Evolutionary conservation across 2,113 vertebrate genomes (phyloP), one percentile per base, ranked within the genome.

Genomic region (Coregonus clupeaformis): DNA sequence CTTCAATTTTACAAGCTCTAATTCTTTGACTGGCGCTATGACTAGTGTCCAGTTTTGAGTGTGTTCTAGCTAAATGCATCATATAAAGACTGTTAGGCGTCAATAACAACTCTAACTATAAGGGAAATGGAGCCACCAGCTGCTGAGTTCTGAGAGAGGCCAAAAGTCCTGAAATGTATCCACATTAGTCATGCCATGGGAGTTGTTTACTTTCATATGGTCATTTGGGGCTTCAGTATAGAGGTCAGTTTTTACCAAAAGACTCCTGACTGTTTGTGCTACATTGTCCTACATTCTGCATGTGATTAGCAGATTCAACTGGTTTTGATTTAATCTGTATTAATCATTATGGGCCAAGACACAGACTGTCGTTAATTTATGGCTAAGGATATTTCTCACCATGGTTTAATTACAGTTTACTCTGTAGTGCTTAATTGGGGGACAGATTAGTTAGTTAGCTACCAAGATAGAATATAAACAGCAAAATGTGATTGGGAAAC

Each of bases 121-220:
- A 65, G 73, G 65, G 77, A 73, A 59, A 66, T 66, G 14, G 66
- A 72, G 67, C 42, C n/a, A 63, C 30, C 62, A 55, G 74, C 63
- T 71, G 67, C 71, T 74, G 66, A 36, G 76, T 30, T 16, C 64
- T 75, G 75, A 84, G 73, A 57, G 49, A 42, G 42, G 32, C 36
- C 36, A 36, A 7, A 69, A 47, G 73, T 30, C 20, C 64, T 75
- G 72, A 80, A 75, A 63, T 52, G 55, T 27, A 29, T 76, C 69
- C 71, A 68, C 59, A 74, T 75, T 68, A 69, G 68, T 82, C 69
- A 69, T 47, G 71, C 69, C n/a, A 25, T 67, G 55, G 65, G 64
- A 49, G 29, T 18, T 66, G 36, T 62, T 55, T 69, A 69, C 55
- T 62, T 77, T 72, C 9, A 68, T 24, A 16, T 36, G 66, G 11